These are phyloP conservation scores for Cyclopterus lumpus DNA, from an alignment of 2,797 vertebrate species.

Conservation along the genomic window DNA sequence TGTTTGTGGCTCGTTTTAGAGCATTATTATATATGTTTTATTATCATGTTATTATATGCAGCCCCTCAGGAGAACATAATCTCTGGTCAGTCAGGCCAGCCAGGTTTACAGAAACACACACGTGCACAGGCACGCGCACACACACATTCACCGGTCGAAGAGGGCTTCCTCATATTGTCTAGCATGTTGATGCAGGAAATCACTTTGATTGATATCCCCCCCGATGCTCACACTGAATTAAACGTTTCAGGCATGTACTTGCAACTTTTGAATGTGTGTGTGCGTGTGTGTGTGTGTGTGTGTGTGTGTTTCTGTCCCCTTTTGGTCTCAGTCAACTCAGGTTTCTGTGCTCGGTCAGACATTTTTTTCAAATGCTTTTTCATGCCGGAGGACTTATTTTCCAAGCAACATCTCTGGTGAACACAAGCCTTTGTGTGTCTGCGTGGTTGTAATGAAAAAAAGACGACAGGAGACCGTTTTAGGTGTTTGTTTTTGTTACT, in stretches of 20 bases:
- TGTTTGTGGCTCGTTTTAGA: not conserved
- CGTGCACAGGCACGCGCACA: constrained; percentile 2
- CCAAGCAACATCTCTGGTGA: not conserved
- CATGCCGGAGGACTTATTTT: not conserved
- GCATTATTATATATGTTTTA: not conserved
- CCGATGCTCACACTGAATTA: constrained; percentile 22
- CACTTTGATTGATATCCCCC: constrained; percentile 62
- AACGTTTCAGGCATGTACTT: constrained; percentile 21
- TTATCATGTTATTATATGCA: not conserved
- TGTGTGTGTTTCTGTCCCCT: not conserved
- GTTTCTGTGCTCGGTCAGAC: not conserved
- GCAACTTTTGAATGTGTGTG: not conserved
- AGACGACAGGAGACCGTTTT: not conserved
- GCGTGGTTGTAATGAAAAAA: not conserved
- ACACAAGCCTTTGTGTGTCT: not conserved
- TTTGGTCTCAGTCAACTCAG: not conserved
- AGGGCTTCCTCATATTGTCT: constrained; percentile 77
- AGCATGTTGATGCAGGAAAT: constrained; percentile 71
- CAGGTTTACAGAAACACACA: constrained; percentile 10
- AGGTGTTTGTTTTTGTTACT: not conserved
- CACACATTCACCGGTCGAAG: constrained; percentile 29
- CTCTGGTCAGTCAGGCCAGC: not conserved
- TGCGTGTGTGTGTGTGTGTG: not conserved
- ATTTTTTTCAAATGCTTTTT: not conserved
- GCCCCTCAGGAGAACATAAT: constrained; percentile 20